Conservation (phyloP, 2,888 invertebrate genomes). For the Pilophorus perplexus region DNA sequence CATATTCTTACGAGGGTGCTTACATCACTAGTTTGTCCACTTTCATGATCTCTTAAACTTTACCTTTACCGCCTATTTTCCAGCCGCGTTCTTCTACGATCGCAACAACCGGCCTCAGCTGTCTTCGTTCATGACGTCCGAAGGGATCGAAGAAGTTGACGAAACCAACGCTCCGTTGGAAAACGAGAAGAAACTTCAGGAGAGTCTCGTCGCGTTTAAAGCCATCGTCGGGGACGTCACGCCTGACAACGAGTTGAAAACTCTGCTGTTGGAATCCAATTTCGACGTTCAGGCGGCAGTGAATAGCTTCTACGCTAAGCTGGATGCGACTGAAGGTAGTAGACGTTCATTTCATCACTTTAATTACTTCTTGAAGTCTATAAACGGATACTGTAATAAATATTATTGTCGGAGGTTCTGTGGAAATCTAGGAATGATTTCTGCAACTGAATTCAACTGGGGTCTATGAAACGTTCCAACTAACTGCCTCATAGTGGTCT, state of each 20-base stretch:
- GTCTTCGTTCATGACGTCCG: slow-evolving; percentile 66
- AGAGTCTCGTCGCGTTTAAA: slow-evolving; percentile 79
- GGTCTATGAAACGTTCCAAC: too few species aligned
- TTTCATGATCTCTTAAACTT: slow-evolving; percentile 18
- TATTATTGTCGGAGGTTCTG: too few species aligned
- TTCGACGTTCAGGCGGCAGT: slow-evolving; percentile 37
- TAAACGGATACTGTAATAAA: too few species aligned
- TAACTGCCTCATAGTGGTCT: too few species aligned
- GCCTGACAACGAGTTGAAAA: slow-evolving; percentile 68
- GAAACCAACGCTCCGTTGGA: not conserved
- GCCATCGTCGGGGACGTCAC: slow-evolving; percentile 75
- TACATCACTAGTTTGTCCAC: slow-evolving; percentile 19
- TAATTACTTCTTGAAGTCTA: too few species aligned
- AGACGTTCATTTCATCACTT: too few species aligned
- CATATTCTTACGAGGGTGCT: too few species aligned
- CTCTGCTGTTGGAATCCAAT: slow-evolving; percentile 11
- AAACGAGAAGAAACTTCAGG: slow-evolving; percentile 62
- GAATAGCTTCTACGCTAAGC: slow-evolving; percentile 9
- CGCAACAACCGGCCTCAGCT: slow-evolving; percentile 65
- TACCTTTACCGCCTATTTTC: not conserved
- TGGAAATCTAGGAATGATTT: too few species aligned
- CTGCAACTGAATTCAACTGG: too few species aligned
- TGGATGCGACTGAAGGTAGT: too few species aligned
- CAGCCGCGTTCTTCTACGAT: slow-evolving; percentile 70
- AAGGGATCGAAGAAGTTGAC: slow-evolving; percentile 69